phyloP scores from a whole-genome alignment of 2,113 vertebrate genomes.

The Piprites chloris region DNA sequence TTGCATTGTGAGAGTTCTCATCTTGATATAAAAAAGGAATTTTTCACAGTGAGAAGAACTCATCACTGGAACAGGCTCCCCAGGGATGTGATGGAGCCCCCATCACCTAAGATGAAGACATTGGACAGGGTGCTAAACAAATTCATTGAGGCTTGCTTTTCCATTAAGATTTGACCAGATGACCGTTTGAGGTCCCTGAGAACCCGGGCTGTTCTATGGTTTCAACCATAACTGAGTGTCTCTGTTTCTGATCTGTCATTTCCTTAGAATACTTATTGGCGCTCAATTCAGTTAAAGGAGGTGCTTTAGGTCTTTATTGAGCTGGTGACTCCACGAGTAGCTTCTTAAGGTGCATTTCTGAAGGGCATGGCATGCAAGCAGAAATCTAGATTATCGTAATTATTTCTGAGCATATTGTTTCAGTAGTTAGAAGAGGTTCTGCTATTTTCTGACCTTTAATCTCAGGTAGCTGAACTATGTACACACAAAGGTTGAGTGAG shows the following conservation, averaged over 20 bases:
- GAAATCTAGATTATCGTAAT: neutral
- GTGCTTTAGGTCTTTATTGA: neutral
- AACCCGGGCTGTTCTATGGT: neutral
- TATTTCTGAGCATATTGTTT: neutral
- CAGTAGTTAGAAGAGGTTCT: neutral
- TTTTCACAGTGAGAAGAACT: neutral
- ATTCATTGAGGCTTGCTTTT: neutral
- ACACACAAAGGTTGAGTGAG: neutral
- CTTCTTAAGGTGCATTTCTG: neutral
- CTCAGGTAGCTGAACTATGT: neutral
- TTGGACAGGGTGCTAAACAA: neutral
- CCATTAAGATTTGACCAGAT: neutral
- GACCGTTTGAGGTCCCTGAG: neutral
- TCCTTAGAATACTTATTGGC: neutral
- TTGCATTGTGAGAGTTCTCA: neutral
- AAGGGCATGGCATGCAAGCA: neutral
- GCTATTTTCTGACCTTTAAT: neutral
- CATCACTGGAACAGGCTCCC: neutral
- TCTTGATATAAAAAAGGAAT: neutral
- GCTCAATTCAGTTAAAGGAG: neutral
- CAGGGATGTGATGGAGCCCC: neutral
- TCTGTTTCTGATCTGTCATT: neutral
- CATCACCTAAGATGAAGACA: neutral
- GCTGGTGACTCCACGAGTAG: neutral
- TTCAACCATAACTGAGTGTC: fast-evolving